Percentiles rank a stretch among this genome's conserved stretches.
phyloP scores from a whole-genome alignment of 1,140 invertebrate genomes.

The Zaprionus capensis region DNA sequence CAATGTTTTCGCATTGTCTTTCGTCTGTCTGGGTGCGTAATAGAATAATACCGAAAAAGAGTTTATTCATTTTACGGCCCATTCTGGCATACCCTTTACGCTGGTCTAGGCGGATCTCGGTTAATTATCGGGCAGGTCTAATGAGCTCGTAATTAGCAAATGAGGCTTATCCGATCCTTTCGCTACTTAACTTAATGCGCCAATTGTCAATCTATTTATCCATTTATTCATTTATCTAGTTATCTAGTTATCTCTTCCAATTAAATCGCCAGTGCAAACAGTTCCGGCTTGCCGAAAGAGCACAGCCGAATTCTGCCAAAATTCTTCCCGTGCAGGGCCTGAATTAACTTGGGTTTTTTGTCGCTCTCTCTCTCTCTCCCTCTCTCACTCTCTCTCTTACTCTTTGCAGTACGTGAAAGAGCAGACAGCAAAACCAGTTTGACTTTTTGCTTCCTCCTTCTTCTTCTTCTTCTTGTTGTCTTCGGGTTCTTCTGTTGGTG shows the following conservation, averaged over 20 bases:
- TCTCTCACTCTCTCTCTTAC: conserved; percentile 5
- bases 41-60: conserved; percentile 74
- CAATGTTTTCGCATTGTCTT: conserved; percentile 57
- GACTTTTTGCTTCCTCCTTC: conserved; percentile 25
- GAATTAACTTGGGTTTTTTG: conserved; percentile 72
- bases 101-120: conserved; percentile 9
- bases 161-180: conserved; percentile 69
- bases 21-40: conserved; percentile 58
- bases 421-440: conserved; percentile 61
- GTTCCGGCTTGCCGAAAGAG: conserved; percentile 42
- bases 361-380: neutral
- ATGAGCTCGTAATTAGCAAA: conserved; percentile 48
- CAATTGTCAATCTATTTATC: conserved; percentile 29
- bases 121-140: conserved; percentile 39
- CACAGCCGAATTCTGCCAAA: neutral
- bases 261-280: conserved; percentile 38
- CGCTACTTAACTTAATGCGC: conserved; percentile 44
- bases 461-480: conserved; percentile 28
- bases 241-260: conserved; percentile 36
- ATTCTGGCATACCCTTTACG: conserved; percentile 30
- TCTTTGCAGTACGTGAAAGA: neutral
- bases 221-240: conserved; percentile 30
- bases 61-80: conserved; percentile 76
- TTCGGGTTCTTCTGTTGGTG: conserved; percentile 23
- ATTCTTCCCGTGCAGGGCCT: conserved; percentile 55